Base-by-base conservation (phyloP, 2,797 vertebrate species). In the Sphenodon punctatus region DNA sequence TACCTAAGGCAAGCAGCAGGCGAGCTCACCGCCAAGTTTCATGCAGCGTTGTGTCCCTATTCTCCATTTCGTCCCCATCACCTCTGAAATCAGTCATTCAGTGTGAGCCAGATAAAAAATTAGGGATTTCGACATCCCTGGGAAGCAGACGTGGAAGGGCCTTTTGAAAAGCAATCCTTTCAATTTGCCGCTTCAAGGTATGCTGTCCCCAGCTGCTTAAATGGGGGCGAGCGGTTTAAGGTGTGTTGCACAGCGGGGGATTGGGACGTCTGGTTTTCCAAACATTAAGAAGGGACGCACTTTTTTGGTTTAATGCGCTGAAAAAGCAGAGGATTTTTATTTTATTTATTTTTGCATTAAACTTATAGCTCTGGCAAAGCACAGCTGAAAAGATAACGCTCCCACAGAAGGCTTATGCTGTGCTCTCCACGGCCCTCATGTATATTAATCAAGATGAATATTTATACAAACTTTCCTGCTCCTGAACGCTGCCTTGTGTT, bases 371-470 rank as follows among this genome's bases (percentile, higher is more conserved):
- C 65, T 60, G 5, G 71, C 76, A 2, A 5, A 66, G 16, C 55
- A 5, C 55, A 82, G 80, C 82, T 43, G 86, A 66, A 1, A 11
- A 46, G 78, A 75, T 74, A 25, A 22, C 67, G 39, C 64, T 84
- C 75, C 70, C 5, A 30, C 48, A 3, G 67, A 27, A n/a, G 64
- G 70, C 85, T 68, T 39, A 58, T 67, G 82, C 80, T 60, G 10
- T 76, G 51, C 78, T 77, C 41, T 89, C 89, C 72, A 84, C 87
- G 84, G 87, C 86, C 80, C 78, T 92, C 90, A 88, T 91, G 86
- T 90, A 72, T 93, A 93, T 93, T 93, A 92, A 94, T 93, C 65
- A 15, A 64, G 45, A 92, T 90, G 91, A 89, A 93, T 92, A 90
- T 94, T 93, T 73, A 93, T 93, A 85, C 70, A 17, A 72, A 77